Percentiles rank a stretch among this genome's conserved stretches.
Conservation (phyloP, 92 coral and sea anemone genomes). For the Parazoanthus atlanticus region DNA sequence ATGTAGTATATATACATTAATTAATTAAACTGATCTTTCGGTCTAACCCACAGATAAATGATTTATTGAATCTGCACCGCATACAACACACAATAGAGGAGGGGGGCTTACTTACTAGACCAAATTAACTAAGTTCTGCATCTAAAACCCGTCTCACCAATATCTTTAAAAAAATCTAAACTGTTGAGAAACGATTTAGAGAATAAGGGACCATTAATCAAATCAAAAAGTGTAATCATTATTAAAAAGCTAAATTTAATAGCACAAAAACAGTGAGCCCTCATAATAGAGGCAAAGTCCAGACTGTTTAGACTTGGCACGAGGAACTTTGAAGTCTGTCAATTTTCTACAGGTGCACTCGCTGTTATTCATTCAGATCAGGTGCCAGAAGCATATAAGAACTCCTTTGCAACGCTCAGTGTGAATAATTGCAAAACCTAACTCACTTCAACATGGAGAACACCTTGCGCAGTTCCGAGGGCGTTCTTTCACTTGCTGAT, state of each 20-base stretch:
- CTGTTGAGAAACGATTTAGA: conserved; percentile 15
- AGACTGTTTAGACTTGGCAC: conserved; percentile 32
- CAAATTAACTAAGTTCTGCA: background rate
- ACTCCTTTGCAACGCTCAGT: conserved; percentile 23
- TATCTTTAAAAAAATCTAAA: background rate
- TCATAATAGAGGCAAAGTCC: background rate
- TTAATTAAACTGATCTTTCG: conserved; percentile 11
- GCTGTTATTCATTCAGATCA: conserved; percentile 13
- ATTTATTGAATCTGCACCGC: conserved; percentile 15
- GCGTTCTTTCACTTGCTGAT: conserved; percentile 64
- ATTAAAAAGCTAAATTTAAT: conserved; percentile 12
- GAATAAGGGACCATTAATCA: background rate
- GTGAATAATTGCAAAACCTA: conserved; percentile 26
- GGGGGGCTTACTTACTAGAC: background rate
- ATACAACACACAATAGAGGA: background rate
- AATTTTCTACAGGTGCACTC: conserved; percentile 14
- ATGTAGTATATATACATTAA: background rate
- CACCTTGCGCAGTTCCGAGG: conserved; percentile 64
- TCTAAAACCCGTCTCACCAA: background rate
- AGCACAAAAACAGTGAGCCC: background rate
- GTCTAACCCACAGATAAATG: conserved; percentile 27
- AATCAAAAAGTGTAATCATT: background rate
- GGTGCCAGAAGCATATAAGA: conserved; percentile 25
- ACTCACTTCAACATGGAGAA: conserved; percentile 53
- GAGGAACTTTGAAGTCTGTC: conserved; percentile 6